A percentile compares a stretch with the other conserved stretches of the same genome.
These are phyloP conservation scores for Coracopsis vasa DNA, from an alignment of 2,113 vertebrate genomes.

Conservation along the genomic window DNA sequence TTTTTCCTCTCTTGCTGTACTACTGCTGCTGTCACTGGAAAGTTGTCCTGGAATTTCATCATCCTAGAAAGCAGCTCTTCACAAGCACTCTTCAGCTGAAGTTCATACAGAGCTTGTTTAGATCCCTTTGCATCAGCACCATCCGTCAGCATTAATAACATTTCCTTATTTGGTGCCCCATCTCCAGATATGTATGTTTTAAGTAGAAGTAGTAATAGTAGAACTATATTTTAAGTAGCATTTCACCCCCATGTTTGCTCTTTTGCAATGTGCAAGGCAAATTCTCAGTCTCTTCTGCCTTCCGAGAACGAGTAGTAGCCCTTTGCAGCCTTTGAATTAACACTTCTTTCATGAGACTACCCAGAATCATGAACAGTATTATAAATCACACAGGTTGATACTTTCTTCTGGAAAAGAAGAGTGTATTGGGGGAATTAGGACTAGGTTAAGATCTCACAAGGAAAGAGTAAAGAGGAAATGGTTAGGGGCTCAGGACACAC, in stretches of 20 bases:
- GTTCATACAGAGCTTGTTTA: background rate
- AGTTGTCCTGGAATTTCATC: background rate
- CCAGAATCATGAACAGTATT: background rate
- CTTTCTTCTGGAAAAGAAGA: background rate
- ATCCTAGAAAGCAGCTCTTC: background rate
- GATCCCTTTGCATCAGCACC: background rate
- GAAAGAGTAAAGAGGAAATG: background rate
- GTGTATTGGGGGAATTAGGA: background rate
- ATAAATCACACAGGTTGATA: background rate
- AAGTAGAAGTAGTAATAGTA: background rate
- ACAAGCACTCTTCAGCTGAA: background rate
- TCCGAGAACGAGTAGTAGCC: background rate
- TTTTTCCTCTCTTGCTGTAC: background rate
- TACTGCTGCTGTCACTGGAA: background rate
- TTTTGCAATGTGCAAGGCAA: background rate
- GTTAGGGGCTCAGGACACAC: background rate
- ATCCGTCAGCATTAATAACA: background rate
- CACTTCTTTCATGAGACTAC: background rate
- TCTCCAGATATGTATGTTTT: background rate
- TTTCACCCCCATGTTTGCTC: background rate
- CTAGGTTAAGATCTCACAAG: background rate
- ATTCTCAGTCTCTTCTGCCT: background rate
- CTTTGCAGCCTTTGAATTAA: background rate
- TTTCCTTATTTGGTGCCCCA: background rate
- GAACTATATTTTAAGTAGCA: background rate